Evolutionary conservation across 23 tunicate species (phyloP), one percentile per base, ranked within the genome.

Genomic region (Ascidia mentula): DNA sequence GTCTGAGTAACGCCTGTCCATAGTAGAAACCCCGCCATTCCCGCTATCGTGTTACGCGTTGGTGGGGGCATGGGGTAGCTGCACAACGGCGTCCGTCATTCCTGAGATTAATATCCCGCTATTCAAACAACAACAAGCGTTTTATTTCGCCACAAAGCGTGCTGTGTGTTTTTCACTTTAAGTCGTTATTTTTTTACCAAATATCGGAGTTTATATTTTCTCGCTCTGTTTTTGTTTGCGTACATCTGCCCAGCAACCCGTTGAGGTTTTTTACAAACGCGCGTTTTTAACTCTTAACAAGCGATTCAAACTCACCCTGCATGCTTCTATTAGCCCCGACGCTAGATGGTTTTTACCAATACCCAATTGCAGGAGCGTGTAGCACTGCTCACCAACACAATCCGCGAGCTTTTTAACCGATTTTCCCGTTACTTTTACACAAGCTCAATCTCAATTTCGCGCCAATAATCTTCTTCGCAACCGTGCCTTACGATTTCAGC

Each of bases 221-320:
- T 3, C 13, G 13, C 24, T 53, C 24, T 53, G 65, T 53, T 53
- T 9, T 6, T 53, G 65, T 53, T 53, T n/a, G n/a, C n/a, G n/a
- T n/a, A n/a, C n/a, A n/a, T 53, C 65, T 53, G 65, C 65, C 65
- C 65, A 53, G 65, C 24, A 28, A 53, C 65, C 65, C 65, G 65
- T 53, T 53, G 65, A n/a, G n/a, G n/a, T n/a, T 28, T 53, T 28
- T 53, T 28, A 53, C 4, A 26, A 28, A 28, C 24, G 7, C 13
- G 65, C 13, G 65, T 3, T 53, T 53, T 53, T 53, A 53, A 28
- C 65, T 53, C 65, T 53, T 53, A 53, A 5, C 24, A 9, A 1
- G 65, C 65, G 65, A 26, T 26, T 53, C 24, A 9, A 53, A 53
- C 12, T 53, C 22, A 5, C 65, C 12, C 65, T 3, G 22, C 24